phyloP scores from a whole-genome alignment of 2,113 vertebrate species.

The Gymnarchus niloticus region DNA sequence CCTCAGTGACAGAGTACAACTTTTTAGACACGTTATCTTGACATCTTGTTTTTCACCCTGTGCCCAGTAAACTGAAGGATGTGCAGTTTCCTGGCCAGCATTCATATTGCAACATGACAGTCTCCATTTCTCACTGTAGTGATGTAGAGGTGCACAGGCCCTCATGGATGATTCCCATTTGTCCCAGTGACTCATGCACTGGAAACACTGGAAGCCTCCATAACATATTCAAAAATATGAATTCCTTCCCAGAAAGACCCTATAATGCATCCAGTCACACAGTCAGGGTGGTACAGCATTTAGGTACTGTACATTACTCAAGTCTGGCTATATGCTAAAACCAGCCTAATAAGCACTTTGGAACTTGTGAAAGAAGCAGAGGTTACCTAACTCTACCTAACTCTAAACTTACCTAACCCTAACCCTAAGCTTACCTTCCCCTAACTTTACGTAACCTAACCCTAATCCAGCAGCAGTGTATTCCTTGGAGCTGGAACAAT shows the following conservation, averaged over 20 bases:
- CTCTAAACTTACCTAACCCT: neutral
- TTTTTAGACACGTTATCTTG: neutral
- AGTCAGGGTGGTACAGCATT: neutral
- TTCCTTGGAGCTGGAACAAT: neutral
- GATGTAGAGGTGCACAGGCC: neutral
- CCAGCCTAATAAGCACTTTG: neutral
- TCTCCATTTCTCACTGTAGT: neutral
- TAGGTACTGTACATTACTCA: neutral
- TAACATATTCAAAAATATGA: neutral
- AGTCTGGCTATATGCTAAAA: neutral
- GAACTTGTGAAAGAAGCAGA: neutral
- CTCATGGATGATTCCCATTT: slow-evolving; percentile 14
- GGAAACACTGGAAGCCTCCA: slow-evolving; percentile 6
- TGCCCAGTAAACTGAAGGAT: neutral
- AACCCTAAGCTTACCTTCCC: no score
- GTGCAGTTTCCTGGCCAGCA: neutral
- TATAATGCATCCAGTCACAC: neutral
- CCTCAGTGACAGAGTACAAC: neutral
- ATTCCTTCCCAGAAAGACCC: neutral
- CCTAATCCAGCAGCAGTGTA: neutral
- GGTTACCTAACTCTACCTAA: no score
- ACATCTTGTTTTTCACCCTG: neutral
- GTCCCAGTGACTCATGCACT: slow-evolving; percentile 15
- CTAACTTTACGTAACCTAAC: neutral
- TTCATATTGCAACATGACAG: neutral